Percentiles rank a stretch among this genome's conserved stretches.
Evolutionary conservation across 2,797 vertebrate genomes (phyloP).

Genomic region (Tolypeutes matacus): DNA sequence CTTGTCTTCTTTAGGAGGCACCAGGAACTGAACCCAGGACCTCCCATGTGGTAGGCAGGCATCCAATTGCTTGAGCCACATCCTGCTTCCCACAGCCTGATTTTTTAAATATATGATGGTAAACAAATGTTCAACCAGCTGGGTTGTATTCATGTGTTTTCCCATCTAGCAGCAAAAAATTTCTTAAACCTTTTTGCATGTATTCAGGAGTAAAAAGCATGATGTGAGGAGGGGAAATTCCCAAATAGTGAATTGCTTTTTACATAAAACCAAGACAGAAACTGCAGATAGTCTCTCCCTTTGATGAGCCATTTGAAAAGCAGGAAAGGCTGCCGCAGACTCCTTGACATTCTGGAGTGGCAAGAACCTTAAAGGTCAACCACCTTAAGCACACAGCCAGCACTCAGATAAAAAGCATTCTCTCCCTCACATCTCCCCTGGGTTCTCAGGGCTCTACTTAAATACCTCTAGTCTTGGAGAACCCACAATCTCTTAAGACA

Average conservation of each 20-base stretch:
- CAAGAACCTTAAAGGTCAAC: not conserved
- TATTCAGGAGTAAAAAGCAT: constrained; percentile 17
- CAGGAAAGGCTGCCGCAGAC: not conserved
- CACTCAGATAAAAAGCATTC: too few species aligned
- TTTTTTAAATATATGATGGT: not conserved
- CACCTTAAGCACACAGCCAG: not conserved
- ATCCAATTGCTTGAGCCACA: too few species aligned
- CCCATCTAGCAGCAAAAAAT: constrained; percentile 1
- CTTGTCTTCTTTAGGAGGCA: too few species aligned
- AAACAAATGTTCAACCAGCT: not conserved
- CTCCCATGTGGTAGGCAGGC: too few species aligned
- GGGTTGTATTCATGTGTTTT: constrained; percentile 28
- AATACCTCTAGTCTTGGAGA: not conserved
- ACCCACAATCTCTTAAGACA: not conserved
- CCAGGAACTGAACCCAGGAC: too few species aligned
- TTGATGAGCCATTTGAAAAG: not conserved
- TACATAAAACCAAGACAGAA: constrained; percentile 20
- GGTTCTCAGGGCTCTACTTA: not conserved
- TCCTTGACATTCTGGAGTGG: not conserved
- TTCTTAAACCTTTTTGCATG: not conserved
- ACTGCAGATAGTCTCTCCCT: not conserved
- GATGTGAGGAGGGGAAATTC: constrained; percentile 1
- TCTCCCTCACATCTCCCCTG: not conserved
- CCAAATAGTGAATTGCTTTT: not conserved
- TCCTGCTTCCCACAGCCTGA: not conserved